Conservation (phyloP, 2,113 vertebrate genomes). For the Neofelis nebulosa region DNA sequence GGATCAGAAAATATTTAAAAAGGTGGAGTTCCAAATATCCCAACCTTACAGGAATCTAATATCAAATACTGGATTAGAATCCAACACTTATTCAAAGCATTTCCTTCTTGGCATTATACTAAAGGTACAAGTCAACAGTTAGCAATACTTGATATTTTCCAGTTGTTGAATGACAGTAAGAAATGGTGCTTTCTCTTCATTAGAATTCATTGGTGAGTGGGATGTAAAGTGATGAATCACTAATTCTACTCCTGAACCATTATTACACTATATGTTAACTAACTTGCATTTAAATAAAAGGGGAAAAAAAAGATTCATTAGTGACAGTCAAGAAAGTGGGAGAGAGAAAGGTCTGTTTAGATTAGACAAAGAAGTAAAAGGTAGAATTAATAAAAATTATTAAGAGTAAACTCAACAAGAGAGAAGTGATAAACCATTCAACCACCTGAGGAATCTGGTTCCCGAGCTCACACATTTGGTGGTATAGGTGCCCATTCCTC, state of each 20-base stretch:
- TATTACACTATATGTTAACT: no score
- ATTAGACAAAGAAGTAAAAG: slow-evolving; percentile 32
- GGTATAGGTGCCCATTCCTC: neutral
- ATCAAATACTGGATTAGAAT: slow-evolving; percentile 14
- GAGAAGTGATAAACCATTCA: neutral
- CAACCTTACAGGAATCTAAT: neutral
- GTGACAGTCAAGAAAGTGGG: neutral
- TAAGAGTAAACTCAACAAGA: slow-evolving; percentile 5
- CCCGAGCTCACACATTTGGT: neutral
- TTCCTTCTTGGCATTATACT: slow-evolving; percentile 3
- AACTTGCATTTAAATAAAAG: no score
- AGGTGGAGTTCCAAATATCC: neutral
- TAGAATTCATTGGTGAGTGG: slow-evolving; percentile 12
- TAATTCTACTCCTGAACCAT: no score
- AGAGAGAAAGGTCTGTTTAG: neutral
- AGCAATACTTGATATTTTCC: slow-evolving; percentile 18
- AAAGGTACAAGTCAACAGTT: neutral
- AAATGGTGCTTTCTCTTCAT: slow-evolving; percentile 5
- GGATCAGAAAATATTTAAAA: neutral
- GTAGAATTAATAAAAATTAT: neutral
- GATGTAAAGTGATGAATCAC: no score
- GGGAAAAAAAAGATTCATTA: neutral
- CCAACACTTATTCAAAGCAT: neutral
- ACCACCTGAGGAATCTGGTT: neutral
- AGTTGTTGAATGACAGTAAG: neutral